A percentile compares a stretch with the other conserved stretches of the same genome.
Evolutionary conservation across 64 coral and sea anemone species (phyloP).

Genomic region (Stichodactyla mertensii): DNA sequence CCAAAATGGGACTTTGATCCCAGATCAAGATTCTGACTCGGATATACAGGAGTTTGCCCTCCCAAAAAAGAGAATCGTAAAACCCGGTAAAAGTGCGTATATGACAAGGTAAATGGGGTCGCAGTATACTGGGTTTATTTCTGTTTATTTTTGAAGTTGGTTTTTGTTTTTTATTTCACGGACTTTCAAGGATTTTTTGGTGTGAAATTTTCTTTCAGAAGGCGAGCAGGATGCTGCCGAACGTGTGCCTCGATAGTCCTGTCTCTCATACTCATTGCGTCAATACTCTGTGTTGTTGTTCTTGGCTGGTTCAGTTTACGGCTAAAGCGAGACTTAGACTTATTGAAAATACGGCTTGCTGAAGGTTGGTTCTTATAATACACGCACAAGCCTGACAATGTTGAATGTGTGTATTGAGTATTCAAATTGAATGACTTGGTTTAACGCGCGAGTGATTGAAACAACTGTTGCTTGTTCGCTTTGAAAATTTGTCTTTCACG

Average conservation of each 20-base stretch:
- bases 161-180: not conserved
- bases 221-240: constrained; percentile 50
- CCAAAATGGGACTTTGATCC: constrained; percentile 62
- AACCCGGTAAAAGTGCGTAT: constrained; percentile 56
- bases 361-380: constrained; percentile 41
- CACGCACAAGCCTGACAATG: not conserved
- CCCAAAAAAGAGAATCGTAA: constrained; percentile 62
- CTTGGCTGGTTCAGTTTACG: constrained; percentile 68
- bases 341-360: constrained; percentile 44
- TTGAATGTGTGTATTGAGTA: not conserved
- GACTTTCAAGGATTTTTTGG: not conserved
- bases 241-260: constrained; percentile 61
- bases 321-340: constrained; percentile 60
- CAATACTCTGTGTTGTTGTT: constrained; percentile 61
- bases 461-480: constrained; percentile 10
- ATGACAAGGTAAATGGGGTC: constrained; percentile 43
- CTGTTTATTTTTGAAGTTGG: not conserved
- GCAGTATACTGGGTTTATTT: not conserved
- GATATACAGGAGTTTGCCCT: constrained; percentile 61
- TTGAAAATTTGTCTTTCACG: not conserved
- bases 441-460: not conserved
- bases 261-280: constrained; percentile 55
- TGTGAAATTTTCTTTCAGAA: constrained; percentile 47
- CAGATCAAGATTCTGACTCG: constrained; percentile 63
- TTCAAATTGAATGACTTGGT: not conserved